phyloP scores from a whole-genome alignment of 2,888 invertebrate species.

The Balanococcus diminutus region DNA sequence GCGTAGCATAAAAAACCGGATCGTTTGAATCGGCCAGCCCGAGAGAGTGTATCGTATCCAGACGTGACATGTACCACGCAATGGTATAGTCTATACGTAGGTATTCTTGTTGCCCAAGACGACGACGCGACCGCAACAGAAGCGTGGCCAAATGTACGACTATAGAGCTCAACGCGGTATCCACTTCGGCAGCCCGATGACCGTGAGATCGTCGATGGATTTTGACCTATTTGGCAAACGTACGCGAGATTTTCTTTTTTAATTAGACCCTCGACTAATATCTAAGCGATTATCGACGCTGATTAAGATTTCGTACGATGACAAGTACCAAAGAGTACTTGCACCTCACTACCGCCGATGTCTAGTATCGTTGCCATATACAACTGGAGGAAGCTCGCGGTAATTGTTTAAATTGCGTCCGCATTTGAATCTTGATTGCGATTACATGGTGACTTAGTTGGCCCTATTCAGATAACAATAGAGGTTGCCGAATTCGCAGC shows the following conservation, averaged over 20 bases:
- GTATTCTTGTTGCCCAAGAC: not conserved
- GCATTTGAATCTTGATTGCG: not conserved
- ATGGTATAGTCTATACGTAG: not conserved
- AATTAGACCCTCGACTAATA: constrained; percentile 8
- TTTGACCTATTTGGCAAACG: not conserved
- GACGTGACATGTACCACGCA: constrained; percentile 45
- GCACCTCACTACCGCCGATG: not conserved
- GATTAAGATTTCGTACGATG: not conserved
- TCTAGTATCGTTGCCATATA: not conserved
- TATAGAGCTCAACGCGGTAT: too few species aligned
- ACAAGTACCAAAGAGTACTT: not conserved
- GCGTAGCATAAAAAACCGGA: not conserved
- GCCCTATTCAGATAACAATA: not conserved
- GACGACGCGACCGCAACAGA: not conserved
- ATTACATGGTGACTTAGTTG: not conserved
- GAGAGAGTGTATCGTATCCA: not conserved
- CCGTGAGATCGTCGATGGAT: not conserved
- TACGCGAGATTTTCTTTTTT: not conserved
- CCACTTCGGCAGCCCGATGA: too few species aligned
- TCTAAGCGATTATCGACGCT: constrained; percentile 9
- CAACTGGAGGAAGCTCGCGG: not conserved
- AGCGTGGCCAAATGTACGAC: constrained; percentile 43
- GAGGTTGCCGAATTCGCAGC: not conserved
- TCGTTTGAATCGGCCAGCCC: not conserved
- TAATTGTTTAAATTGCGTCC: not conserved